A percentile compares a stretch with the other conserved stretches of the same genome.
These are phyloP conservation scores for Mormoops blainvillei DNA, from an alignment of 2,113 vertebrate genomes.

Conservation along the genomic window DNA sequence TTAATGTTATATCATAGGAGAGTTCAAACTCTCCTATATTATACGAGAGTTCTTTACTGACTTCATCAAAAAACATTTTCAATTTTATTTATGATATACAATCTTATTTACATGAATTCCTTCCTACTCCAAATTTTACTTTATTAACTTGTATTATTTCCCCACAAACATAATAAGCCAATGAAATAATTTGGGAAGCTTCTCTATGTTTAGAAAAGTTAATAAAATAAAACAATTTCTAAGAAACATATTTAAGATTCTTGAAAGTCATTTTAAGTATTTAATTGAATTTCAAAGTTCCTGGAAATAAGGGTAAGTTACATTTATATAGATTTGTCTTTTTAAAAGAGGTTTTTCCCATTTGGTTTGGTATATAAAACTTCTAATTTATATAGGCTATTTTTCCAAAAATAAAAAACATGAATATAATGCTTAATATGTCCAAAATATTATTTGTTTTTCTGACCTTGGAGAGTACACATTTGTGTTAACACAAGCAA, in stretches of 20 bases:
- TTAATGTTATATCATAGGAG: not conserved
- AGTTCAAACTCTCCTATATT: not conserved
- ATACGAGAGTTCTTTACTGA: not conserved
- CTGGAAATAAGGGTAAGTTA: not conserved
- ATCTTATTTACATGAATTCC: not conserved
- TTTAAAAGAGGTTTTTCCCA: conserved; percentile 41
- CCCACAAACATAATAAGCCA: not conserved
- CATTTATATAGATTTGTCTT: conserved; percentile 33
- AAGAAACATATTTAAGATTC: not conserved
- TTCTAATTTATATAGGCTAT: conserved; percentile 58
- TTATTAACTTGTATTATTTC: not conserved
- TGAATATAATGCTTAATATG: conserved; percentile 59
- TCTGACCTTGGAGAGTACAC: conserved; percentile 37
- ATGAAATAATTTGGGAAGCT: not conserved
- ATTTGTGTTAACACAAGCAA: conserved; percentile 31
- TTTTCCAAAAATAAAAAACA: conserved; percentile 71
- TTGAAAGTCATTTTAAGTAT: conserved; percentile 33
- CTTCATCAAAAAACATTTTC: not conserved
- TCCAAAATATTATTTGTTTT: conserved; percentile 36
- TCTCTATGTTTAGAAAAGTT: not conserved
- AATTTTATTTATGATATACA: not conserved
- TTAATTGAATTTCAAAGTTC: conserved; percentile 51
- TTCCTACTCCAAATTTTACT: not conserved
- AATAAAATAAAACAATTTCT: conserved; percentile 10
- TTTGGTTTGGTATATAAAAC: conserved; percentile 66